Base-by-base conservation (phyloP, 1,140 invertebrate genomes). In the Streblospio benedicti region DNA sequence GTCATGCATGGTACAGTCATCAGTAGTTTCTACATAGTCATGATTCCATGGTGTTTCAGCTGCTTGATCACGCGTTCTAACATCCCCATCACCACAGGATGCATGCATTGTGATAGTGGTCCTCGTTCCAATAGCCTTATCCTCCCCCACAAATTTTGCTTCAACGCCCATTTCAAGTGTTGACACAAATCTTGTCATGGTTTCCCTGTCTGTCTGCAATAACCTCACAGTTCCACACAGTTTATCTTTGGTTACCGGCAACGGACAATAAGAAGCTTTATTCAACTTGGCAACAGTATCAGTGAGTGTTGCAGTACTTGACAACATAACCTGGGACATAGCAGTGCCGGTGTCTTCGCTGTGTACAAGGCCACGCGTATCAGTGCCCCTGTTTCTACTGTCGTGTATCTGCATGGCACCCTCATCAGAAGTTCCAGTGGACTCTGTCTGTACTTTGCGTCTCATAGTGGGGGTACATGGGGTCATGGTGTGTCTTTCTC, bases 401-500 rank as follows among this genome's bases (percentile, higher is more conserved):
- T 52, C 27, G 27, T 31, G 25, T 52, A 18, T 31, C 20, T 25
- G 23, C 33, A 31, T n/a, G 6, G 50, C 9, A 30, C 50, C n/a
- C 6, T 31, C 6, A 5, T 25, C 50, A 31, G 18, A 5, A 52
- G n/a, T n/a, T n/a, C n/a, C n/a, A n/a, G n/a, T 2, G 12, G 23
- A 28, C 18, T 56, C 53, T 30, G 53, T 56, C 23, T 43, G 53
- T 4, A 31, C 43, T 4, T 56, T 32, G n/a, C 38, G 31, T 23
- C 33, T 56, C 9, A n/a, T 43, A 2, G 32, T 23, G 53, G n/a
- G 9, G 18, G 53, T 4, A 9, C 23, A 32, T 25, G 4, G 18
- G 5, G 53, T 56, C 53, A 56, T 56, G 20, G 53, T 41, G 31
- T 56, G 18, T 18, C 4, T 33, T 5, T 56, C 53, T 30, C 30